Evolutionary conservation across 2,888 invertebrate species (phyloP).

Genomic region (Lochmaea crataegi): DNA sequence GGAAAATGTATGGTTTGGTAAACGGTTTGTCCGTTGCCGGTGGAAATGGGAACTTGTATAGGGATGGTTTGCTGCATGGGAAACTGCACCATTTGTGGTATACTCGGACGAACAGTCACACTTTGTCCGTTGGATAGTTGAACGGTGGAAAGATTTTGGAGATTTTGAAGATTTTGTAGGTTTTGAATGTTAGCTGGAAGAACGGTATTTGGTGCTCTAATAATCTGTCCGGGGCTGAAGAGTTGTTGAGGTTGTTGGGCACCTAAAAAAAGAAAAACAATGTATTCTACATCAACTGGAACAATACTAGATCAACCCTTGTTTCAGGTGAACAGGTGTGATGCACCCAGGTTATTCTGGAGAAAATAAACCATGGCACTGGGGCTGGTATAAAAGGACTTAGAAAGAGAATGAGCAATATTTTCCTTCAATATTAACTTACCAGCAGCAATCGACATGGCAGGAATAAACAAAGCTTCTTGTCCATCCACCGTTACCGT

Average conservation of each 20-base stretch:
- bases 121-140: conserved; percentile 80
- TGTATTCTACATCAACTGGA: too few relatives aligned
- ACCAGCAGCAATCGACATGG: conserved; percentile 71
- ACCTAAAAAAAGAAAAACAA: conserved; percentile 55
- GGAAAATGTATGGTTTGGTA: conserved; percentile 97
- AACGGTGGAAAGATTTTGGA: conserved; percentile 68
- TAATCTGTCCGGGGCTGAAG: conserved; percentile 77
- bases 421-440: conserved; percentile 11
- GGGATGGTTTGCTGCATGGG: conserved; percentile 84
- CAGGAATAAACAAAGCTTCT: conserved; percentile 91
- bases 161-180: conserved; percentile 75
- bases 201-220: conserved; percentile 77
- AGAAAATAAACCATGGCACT: too few relatives aligned
- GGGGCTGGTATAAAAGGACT: too few relatives aligned
- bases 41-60: conserved; percentile 90
- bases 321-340: too few relatives aligned
- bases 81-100: conserved; percentile 68
- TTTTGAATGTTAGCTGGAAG: conserved; percentile 79
- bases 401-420: too few relatives aligned
- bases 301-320: too few relatives aligned
- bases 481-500: conserved; percentile 93
- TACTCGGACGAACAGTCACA: conserved; percentile 74
- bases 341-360: too few relatives aligned
- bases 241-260: conserved; percentile 69
- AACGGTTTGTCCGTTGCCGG: conserved; percentile 89